Evolutionary conservation across 2,113 vertebrate genomes (phyloP).

Genomic region (Nothobranchius furzeri): DNA sequence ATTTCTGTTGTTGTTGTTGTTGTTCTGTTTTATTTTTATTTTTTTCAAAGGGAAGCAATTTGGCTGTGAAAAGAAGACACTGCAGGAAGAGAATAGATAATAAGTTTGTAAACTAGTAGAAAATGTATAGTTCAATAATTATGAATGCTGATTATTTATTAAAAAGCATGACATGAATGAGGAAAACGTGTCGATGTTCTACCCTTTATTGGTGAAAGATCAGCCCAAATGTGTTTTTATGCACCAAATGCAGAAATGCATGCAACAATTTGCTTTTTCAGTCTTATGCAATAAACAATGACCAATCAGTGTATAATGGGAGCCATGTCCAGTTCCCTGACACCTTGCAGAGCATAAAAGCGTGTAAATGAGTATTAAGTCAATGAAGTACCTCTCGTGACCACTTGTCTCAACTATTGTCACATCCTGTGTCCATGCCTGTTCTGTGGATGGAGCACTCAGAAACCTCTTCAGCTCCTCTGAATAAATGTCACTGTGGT

Average conservation of each 20-base stretch:
- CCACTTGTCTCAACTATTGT: conserved; percentile 37
- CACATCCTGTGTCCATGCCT: conserved; percentile 16
- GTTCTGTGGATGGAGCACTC: conserved; percentile 10
- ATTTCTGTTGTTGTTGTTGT: too few relatives aligned
- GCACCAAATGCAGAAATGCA: background rate
- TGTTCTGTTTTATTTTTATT: too few relatives aligned
- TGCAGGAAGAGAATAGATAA: too few relatives aligned
- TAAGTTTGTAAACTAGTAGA: too few relatives aligned
- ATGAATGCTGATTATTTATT: too few relatives aligned
- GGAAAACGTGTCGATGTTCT: background rate
- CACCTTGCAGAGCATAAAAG: conserved; percentile 6
- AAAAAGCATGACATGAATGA: background rate
- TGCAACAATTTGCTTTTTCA: background rate
- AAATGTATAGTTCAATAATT: too few relatives aligned
- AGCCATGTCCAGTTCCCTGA: background rate
- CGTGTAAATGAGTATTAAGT: conserved; percentile 16
- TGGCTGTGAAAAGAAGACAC: too few relatives aligned
- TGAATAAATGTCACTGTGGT: conserved; percentile 2
- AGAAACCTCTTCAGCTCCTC: conserved; percentile 35
- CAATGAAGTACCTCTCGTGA: conserved; percentile 22
- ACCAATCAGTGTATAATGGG: background rate
- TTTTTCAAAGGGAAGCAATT: too few relatives aligned
- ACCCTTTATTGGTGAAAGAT: too few relatives aligned
- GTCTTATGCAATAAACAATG: background rate
- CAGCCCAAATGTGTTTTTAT: too few relatives aligned